Percentiles rank a stretch among this genome's conserved stretches.
Conservation (phyloP, 2,888 invertebrate genomes). For the Agonum fuliginosum region DNA sequence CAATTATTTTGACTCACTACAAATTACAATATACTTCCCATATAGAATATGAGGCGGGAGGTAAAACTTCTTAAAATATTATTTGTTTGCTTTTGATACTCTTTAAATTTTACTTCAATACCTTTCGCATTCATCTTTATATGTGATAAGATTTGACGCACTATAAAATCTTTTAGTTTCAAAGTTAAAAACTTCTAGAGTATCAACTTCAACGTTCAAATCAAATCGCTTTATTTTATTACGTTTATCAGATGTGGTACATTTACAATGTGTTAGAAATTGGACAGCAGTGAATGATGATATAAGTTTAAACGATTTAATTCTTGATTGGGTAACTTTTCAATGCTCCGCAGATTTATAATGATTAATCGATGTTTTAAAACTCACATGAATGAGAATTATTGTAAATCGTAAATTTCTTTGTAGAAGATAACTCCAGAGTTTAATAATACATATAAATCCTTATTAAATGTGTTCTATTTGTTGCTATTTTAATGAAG, state of each 20-base stretch:
- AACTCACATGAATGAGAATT: slow-evolving; percentile 23
- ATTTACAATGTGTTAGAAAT: slow-evolving; percentile 12
- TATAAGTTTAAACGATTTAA: slow-evolving; percentile 36
- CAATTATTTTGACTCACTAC: too few species aligned
- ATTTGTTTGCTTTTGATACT: too few species aligned
- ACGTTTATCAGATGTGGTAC: background rate
- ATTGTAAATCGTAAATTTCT: slow-evolving; percentile 1
- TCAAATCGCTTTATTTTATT: background rate
- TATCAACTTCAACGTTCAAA: background rate
- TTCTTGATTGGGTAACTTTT: slow-evolving; percentile 39
- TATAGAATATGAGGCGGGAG: too few species aligned
- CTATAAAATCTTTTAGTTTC: background rate
- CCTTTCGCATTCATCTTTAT: too few species aligned
- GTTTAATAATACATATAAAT: too few species aligned
- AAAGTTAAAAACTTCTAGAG: background rate
- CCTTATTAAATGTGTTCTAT: too few species aligned
- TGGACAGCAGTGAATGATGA: slow-evolving; percentile 22
- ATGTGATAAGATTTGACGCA: background rate
- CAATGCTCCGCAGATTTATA: slow-evolving; percentile 33
- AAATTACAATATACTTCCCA: too few species aligned
- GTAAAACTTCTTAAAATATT: too few species aligned
- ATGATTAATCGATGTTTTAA: slow-evolving; percentile 36
- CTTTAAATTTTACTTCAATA: too few species aligned
- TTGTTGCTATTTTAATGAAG: too few species aligned
- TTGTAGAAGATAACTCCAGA: slow-evolving; percentile 12